These are phyloP conservation scores for Panthera leo DNA, from an alignment of 2,113 vertebrate species.

Conservation along the genomic window DNA sequence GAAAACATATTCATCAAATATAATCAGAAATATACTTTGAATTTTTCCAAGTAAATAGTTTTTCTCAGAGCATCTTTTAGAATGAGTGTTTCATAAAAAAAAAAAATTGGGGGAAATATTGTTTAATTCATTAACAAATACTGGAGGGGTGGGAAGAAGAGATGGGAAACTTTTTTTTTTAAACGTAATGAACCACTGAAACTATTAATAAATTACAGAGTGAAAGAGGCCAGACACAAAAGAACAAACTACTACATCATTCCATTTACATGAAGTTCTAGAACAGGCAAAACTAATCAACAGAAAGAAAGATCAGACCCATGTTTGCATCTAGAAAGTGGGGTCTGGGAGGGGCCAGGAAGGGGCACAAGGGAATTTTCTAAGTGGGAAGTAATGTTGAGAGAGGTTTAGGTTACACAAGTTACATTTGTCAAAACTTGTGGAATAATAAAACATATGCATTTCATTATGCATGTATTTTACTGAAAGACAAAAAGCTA, in stretches of 20 bases:
- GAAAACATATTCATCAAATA: background rate
- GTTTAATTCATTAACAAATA: background rate
- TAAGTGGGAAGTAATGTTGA: background rate
- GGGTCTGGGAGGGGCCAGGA: background rate
- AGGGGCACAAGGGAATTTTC: background rate
- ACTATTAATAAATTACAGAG: background rate
- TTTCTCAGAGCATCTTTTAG: conserved; percentile 1
- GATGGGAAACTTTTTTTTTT: background rate
- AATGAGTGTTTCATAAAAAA: background rate
- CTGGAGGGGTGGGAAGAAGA: background rate
- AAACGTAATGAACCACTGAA: background rate
- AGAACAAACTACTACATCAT: background rate
- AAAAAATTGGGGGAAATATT: background rate
- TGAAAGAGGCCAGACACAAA: background rate
- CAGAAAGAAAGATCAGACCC: background rate
- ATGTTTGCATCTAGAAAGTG: background rate
- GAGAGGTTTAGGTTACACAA: background rate
- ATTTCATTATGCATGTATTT: background rate
- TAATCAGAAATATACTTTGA: background rate
- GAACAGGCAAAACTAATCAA: background rate
- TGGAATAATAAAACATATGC: background rate
- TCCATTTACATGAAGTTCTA: background rate
- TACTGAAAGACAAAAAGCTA: background rate
- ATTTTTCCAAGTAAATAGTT: background rate
- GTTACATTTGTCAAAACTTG: background rate